phyloP scores from a whole-genome alignment of 1,140 invertebrate species.

The Drosophila watanabei region DNA sequence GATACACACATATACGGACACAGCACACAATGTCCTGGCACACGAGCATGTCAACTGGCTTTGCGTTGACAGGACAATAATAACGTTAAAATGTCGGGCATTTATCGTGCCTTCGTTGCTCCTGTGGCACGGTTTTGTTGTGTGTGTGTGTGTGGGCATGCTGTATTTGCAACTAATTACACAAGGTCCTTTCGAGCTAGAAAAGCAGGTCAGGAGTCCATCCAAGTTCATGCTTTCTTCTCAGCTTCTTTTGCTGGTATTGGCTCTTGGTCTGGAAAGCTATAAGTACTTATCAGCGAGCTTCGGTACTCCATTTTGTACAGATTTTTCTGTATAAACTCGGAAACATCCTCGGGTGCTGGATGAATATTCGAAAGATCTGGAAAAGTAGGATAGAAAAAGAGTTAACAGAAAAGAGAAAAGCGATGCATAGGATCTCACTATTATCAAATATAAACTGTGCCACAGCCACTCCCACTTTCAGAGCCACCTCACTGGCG shows the following conservation, averaged over 20 bases:
- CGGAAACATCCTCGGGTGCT: constrained; percentile 16
- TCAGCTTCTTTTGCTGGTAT: background rate
- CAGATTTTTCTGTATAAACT: background rate
- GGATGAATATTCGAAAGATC: constrained; percentile 25
- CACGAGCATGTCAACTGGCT: constrained; percentile 68
- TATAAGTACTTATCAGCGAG: constrained; percentile 32
- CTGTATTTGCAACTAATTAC: constrained; percentile 29
- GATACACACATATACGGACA: constrained; percentile 35
- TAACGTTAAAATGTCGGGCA: constrained; percentile 80
- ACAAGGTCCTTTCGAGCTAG: background rate
- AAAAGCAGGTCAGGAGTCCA: constrained; percentile 19
- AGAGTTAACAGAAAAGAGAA: background rate
- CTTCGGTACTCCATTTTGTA: constrained; percentile 28
- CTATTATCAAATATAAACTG: constrained; percentile 92
- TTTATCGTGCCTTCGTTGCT: constrained; percentile 53
- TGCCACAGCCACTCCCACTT: constrained; percentile 93
- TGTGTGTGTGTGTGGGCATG: background rate
- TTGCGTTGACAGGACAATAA: constrained; percentile 82
- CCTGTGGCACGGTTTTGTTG: background rate
- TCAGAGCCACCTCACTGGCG: constrained; percentile 94
- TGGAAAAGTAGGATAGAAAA: background rate
- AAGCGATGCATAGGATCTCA: background rate
- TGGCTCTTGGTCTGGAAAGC: constrained; percentile 10
- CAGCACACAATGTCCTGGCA: constrained; percentile 13
- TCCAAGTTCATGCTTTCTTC: constrained; percentile 3